Base-by-base conservation (phyloP, 2,888 invertebrate species). In the Automeris io region DNA sequence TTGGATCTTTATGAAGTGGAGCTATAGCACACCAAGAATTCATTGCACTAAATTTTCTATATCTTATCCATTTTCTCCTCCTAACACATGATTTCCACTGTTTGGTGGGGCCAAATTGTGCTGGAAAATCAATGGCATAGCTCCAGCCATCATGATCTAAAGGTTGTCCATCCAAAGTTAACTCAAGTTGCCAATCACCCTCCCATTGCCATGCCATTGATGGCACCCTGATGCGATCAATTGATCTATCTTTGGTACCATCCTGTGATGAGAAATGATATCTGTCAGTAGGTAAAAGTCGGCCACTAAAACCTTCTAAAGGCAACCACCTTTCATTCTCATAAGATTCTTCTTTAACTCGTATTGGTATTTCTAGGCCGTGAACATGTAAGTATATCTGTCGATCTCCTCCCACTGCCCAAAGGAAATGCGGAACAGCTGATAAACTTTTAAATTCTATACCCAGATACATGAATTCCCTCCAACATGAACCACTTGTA, bases 131-230 rank as follows among this genome's bases (percentile, higher is more conserved):
- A 22, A 96, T 88, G 22, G 97, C 96, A 81, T 97, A 97, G 38
- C 93, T 94, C 97, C 97, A 97, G 9, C 96, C 96, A 86, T 96
- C 95, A 70, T 95, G 93, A 61, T 95, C 95, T 43, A 97, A 81
- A 2, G 95, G 93, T 60, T 96, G 94, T 11, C 96, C 96, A 70
- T 95, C 93, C 52, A 95, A 82, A 3, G 93, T 93, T 12, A 94
- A 88, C 65, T 96, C 95, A 39, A 95, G 85, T 56, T 93, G 92
- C 97, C 97, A 97, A 51, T 96, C 95, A 2, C 95, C 95, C 82
- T 98, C 97, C 97, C 97, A 98, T 61, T 95, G 94, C 97, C 97
- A 98, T 9, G 96, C 95, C 91, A 95, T 93, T 0, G 97, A 96
- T 4, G 97, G 97, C 33, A 97, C 78, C 45, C 94, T 88, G 43